Evolutionary conservation across 2,797 vertebrate genomes (phyloP).

Genomic region (Chaetophractus vellerosus): DNA sequence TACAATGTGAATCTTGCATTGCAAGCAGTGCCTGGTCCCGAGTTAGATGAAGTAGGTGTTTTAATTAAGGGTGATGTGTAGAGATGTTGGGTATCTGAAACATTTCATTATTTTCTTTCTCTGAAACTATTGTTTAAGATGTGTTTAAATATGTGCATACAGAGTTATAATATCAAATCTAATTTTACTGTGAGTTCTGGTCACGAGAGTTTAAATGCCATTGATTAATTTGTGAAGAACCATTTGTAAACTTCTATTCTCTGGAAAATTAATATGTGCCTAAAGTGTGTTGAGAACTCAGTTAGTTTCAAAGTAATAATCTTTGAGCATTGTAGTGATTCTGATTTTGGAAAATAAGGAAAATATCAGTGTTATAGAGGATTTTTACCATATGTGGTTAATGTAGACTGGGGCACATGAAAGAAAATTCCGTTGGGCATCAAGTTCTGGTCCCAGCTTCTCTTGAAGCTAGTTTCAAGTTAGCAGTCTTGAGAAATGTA

Average conservation of each 20-base stretch:
- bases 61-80: conserved; percentile 19
- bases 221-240: conserved; percentile 41
- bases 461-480: background rate
- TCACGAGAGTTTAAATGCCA: conserved; percentile 39
- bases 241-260: conserved; percentile 31
- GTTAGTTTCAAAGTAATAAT: conserved; percentile 4
- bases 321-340: background rate
- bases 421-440: background rate
- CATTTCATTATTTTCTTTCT: conserved; percentile 31
- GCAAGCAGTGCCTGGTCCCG: background rate
- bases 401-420: background rate
- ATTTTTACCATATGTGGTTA: background rate
- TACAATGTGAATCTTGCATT: background rate
- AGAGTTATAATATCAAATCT: conserved; percentile 45
- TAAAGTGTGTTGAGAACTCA: conserved; percentile 1
- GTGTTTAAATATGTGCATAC: conserved; percentile 21
- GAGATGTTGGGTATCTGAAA: conserved; percentile 31
- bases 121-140: conserved; percentile 55
- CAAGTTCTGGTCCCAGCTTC: background rate
- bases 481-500: background rate
- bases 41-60: conserved; percentile 44
- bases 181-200: conserved; percentile 33
- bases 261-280: conserved; percentile 9
- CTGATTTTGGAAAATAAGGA: conserved; percentile 56
- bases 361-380: background rate